Evolutionary conservation across 2,797 vertebrate species (phyloP).

Genomic region (Holocentrus rufus): DNA sequence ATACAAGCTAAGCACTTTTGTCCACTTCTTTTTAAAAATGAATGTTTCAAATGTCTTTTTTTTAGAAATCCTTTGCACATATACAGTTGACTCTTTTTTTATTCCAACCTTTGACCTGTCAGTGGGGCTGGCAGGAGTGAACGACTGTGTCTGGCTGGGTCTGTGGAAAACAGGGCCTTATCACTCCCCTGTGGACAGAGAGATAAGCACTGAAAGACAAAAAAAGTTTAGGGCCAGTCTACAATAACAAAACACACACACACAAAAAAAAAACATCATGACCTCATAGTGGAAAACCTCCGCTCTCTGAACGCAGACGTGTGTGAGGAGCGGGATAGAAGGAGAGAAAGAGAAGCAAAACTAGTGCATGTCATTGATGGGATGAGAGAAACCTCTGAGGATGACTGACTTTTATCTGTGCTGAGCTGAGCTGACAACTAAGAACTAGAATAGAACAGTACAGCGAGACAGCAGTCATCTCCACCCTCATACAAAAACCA

Average conservation of each 20-base stretch:
- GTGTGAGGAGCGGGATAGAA: conserved; percentile 53
- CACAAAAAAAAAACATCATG: conserved; percentile 45
- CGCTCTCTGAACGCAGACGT: conserved; percentile 60
- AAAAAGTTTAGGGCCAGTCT: conserved; percentile 46
- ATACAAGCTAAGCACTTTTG: background rate
- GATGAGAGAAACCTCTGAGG: conserved; percentile 74
- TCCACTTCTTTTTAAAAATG: background rate
- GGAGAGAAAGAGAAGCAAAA: conserved; percentile 45
- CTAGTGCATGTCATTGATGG: conserved; percentile 66
- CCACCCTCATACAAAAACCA: conserved; percentile 69
- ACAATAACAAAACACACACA: background rate
- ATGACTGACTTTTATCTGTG: conserved; percentile 75
- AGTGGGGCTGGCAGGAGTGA: conserved; percentile 50
- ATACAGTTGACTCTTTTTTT: conserved; percentile 36
- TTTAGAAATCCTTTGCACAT: conserved; percentile 23
- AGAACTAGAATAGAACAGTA: conserved; percentile 62
- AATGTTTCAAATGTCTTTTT: background rate
- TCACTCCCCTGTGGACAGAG: conserved; percentile 25
- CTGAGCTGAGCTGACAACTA: conserved; percentile 68
- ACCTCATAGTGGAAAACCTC: conserved; percentile 70
- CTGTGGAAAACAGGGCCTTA: conserved; percentile 73
- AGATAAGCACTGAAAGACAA: conserved; percentile 73
- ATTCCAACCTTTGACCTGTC: conserved; percentile 59
- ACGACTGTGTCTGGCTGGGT: conserved; percentile 55
- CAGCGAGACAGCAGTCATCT: conserved; percentile 62